These are phyloP conservation scores for Parasteatoda lunata DNA, from an alignment of 2,888 invertebrate species.

Conservation along the genomic window DNA sequence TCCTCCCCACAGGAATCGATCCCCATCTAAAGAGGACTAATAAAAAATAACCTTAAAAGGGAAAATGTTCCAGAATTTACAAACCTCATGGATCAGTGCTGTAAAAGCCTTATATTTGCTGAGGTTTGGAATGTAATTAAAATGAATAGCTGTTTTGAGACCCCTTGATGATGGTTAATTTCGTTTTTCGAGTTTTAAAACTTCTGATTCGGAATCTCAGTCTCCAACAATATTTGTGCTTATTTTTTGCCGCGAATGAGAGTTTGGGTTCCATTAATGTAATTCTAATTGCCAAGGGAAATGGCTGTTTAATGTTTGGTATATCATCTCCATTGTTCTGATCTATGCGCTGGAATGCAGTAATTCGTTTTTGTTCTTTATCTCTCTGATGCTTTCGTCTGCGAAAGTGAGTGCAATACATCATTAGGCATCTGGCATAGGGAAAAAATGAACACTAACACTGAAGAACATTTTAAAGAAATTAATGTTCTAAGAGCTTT, in stretches of 20 bases:
- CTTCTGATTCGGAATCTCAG: background rate
- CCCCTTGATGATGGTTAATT: background rate
- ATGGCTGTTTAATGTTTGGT: conserved; percentile 1
- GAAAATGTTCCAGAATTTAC: conserved; percentile 31
- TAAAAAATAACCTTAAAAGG: conserved; percentile 57
- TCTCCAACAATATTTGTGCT: background rate
- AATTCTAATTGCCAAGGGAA: background rate
- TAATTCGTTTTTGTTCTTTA: background rate
- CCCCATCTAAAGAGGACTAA: conserved; percentile 60
- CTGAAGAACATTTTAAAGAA: no score
- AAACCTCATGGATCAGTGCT: conserved; percentile 6
- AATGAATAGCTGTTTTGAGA: conserved; percentile 58
- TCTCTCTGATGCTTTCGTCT: background rate
- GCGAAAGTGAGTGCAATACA: background rate
- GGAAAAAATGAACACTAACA: background rate
- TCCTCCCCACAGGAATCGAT: conserved; percentile 60
- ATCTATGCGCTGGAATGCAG: background rate
- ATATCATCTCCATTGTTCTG: no score
- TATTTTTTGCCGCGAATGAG: background rate
- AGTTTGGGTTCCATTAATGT: background rate
- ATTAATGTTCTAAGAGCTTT: no score
- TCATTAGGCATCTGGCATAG: conserved; percentile 1
- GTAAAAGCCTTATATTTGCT: conserved; percentile 29
- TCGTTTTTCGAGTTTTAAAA: background rate
- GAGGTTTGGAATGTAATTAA: conserved; percentile 56